phyloP scores from a whole-genome alignment of 2,113 vertebrate species.

The Tenebrosternarchus preto region DNA sequence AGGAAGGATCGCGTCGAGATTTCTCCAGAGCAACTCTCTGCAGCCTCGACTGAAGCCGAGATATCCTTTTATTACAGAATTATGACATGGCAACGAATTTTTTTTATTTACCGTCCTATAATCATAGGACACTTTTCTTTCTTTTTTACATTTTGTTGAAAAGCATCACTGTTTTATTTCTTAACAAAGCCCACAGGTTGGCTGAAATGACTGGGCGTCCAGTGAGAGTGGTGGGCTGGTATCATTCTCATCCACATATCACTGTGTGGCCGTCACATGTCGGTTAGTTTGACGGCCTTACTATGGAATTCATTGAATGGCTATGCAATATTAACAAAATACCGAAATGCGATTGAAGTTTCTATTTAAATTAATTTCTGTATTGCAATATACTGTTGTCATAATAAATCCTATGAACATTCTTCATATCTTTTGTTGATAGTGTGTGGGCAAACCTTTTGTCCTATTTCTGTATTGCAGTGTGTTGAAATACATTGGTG shows the following conservation, averaged over 20 bases:
- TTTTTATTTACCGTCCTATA: too few species aligned
- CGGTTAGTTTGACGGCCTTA: conserved; percentile 68
- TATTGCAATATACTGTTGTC: too few species aligned
- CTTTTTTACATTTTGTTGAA: neutral
- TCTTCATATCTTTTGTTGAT: too few species aligned
- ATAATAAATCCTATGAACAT: too few species aligned
- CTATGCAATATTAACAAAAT: too few species aligned
- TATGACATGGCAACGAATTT: neutral
- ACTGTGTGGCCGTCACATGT: conserved; percentile 98
- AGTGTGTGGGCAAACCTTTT: too few species aligned
- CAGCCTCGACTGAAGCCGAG: conserved; percentile 94
- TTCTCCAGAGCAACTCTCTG: conserved; percentile 96
- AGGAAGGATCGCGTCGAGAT: conserved; percentile 97
- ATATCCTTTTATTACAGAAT: conserved; percentile 78
- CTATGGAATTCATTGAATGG: too few species aligned
- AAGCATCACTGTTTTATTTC: neutral
- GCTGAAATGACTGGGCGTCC: conserved; percentile 89
- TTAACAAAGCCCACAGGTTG: conserved; percentile 77
- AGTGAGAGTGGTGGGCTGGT: conserved; percentile 98
- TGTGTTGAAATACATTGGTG: too few species aligned
- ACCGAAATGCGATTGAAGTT: too few species aligned
- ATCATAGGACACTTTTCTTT: neutral
- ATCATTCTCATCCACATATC: conserved; percentile 98
- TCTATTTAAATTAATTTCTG: too few species aligned
- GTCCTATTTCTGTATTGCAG: too few species aligned